Conservation (phyloP, 2,113 vertebrate genomes). For the Cygnus buccinator region DNA sequence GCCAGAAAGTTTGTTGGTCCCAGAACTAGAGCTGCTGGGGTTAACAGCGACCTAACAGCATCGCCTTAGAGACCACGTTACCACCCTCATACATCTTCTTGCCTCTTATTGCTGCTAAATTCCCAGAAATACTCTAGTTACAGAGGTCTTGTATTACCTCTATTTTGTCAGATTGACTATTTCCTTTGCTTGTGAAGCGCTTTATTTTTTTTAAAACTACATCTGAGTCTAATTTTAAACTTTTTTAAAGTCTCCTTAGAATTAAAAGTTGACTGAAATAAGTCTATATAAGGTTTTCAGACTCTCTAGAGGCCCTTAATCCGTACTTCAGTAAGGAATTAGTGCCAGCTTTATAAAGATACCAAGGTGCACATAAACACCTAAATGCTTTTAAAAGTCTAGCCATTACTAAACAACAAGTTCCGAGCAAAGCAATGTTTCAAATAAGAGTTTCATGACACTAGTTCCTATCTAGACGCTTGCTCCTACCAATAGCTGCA, state of each 20-base stretch:
- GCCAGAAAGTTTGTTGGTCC: not conserved
- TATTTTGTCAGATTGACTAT: not conserved
- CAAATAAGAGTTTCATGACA: not conserved
- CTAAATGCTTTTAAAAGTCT: not conserved
- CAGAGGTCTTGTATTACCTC: not conserved
- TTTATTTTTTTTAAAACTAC: not conserved
- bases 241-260: not conserved
- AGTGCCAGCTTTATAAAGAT: not conserved
- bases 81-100: not conserved
- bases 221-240: not conserved
- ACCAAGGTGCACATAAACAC: conserved; percentile 1
- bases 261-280: conserved; percentile 9
- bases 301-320: not conserved
- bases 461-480: not conserved
- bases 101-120: not conserved
- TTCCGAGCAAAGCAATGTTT: conserved; percentile 10
- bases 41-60: not conserved
- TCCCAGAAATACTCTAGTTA: not conserved
- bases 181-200: not conserved
- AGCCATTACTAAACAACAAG: not conserved
- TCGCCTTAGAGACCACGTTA: not conserved
- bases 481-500: not conserved
- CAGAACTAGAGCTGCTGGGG: not conserved
- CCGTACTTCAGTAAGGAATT: not conserved
- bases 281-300: conserved; percentile 8